Conservation (phyloP, 2,888 invertebrate species). For the Rotaria socialis region DNA sequence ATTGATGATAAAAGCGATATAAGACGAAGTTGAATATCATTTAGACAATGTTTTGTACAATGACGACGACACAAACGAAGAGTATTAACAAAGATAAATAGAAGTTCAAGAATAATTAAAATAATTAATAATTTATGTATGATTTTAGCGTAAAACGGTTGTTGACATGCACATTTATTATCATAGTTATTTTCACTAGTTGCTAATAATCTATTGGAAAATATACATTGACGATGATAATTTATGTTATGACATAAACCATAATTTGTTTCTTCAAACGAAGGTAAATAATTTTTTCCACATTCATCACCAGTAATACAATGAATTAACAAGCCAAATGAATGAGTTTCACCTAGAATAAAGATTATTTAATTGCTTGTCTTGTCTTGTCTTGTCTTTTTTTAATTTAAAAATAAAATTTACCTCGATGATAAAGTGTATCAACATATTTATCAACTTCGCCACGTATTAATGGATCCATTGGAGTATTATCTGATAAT, state of each 20-base stretch:
- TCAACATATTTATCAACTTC: constrained; percentile 28
- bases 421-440: constrained; percentile 10
- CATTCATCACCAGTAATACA: not conserved
- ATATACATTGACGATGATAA: constrained; percentile 17
- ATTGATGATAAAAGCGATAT: not conserved
- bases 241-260: constrained; percentile 8
- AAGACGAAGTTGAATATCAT: constrained; percentile 27
- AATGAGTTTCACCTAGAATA: not conserved
- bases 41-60: not conserved
- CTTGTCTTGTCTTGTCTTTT: not conserved
- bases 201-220: not conserved
- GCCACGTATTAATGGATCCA: constrained; percentile 34
- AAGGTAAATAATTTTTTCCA: not conserved
- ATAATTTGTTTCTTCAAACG: not conserved
- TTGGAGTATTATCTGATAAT: not conserved
- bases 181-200: not conserved
- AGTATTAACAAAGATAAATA: not conserved
- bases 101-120: not conserved
- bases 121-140: not conserved
- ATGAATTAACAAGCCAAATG: not conserved
- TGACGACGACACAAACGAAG: not conserved
- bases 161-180: not conserved
- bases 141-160: not conserved
- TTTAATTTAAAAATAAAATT: not conserved
- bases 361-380: not conserved